A percentile compares a stretch with the other conserved stretches of the same genome.
Conservation (phyloP, 2,797 vertebrate species). For the Vespertilio murinus region DNA sequence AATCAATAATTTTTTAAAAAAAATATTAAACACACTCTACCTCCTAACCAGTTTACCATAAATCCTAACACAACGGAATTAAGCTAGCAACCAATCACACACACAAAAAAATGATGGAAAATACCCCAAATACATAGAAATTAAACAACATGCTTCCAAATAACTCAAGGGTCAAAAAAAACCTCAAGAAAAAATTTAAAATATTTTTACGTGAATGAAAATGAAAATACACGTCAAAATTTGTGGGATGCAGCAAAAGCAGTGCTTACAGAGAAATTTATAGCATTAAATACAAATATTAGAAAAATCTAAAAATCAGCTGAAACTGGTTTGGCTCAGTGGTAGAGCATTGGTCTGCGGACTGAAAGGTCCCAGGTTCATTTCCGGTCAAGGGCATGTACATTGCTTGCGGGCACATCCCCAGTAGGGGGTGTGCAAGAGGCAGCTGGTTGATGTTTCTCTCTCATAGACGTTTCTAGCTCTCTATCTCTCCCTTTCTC, state of each 20-base stretch:
- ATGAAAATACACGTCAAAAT: conserved; percentile 33
- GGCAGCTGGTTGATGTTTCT: no score
- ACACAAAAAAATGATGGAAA: conserved; percentile 25
- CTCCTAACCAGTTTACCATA: conserved; percentile 18
- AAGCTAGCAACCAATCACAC: conserved; percentile 41
- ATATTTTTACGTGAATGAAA: conserved; percentile 36
- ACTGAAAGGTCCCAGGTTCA: no score
- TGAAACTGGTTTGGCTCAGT: no score
- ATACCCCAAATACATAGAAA: neutral
- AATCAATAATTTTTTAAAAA: neutral
- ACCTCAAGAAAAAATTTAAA: conserved; percentile 38
- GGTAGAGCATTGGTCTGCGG: no score
- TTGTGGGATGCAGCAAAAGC: neutral
- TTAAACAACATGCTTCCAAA: neutral
- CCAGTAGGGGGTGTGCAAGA: no score
- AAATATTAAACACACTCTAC: conserved; percentile 27
- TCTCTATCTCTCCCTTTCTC: no score
- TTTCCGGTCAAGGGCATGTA: no score
- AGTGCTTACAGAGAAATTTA: neutral
- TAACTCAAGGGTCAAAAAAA: conserved; percentile 6
- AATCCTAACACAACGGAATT: conserved; percentile 53
- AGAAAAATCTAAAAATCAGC: conserved; percentile 36
- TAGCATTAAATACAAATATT: neutral
- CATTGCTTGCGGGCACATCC: no score
- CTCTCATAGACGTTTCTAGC: no score